Evolutionary conservation across 1,140 invertebrate species (phyloP).

Genomic region (Solenopsis fugax): DNA sequence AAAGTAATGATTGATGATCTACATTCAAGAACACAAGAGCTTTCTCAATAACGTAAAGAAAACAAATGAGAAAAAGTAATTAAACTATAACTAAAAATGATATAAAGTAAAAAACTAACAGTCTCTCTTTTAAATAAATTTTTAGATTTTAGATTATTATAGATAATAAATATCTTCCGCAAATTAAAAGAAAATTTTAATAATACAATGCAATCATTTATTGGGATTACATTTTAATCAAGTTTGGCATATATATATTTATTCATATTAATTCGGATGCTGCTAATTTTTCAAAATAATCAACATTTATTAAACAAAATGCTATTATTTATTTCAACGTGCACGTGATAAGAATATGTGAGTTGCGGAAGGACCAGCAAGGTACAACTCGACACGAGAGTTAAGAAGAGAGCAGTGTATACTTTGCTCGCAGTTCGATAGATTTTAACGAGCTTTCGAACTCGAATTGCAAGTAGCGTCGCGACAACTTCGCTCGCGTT

Average conservation of each 20-base stretch:
- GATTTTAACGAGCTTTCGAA: conserved; percentile 59
- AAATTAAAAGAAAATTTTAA: conserved; percentile 15
- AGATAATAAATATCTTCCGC: background rate
- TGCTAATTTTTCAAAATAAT: conserved; percentile 19
- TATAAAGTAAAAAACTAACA: background rate
- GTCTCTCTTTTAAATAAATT: background rate
- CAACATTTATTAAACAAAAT: background rate
- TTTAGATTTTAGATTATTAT: background rate
- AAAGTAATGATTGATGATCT: background rate
- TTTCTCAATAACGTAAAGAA: background rate
- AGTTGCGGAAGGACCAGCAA: background rate
- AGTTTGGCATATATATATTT: background rate
- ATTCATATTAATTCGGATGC: background rate
- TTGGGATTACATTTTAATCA: conserved; percentile 22
- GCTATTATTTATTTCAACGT: background rate
- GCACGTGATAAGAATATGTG: background rate
- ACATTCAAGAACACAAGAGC: too few species aligned
- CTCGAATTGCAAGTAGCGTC: conserved; percentile 37
- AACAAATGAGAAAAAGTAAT: background rate
- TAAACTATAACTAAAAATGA: background rate
- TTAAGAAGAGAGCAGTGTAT: conserved; percentile 28
- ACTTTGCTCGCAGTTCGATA: conserved; percentile 47
- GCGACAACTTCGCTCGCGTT: conserved; percentile 46
- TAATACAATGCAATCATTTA: background rate
- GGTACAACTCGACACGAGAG: conserved; percentile 15